A percentile compares a stretch with the other conserved stretches of the same genome.
phyloP scores from a whole-genome alignment of 2,888 invertebrate genomes.

The Bellardia pandia region DNA sequence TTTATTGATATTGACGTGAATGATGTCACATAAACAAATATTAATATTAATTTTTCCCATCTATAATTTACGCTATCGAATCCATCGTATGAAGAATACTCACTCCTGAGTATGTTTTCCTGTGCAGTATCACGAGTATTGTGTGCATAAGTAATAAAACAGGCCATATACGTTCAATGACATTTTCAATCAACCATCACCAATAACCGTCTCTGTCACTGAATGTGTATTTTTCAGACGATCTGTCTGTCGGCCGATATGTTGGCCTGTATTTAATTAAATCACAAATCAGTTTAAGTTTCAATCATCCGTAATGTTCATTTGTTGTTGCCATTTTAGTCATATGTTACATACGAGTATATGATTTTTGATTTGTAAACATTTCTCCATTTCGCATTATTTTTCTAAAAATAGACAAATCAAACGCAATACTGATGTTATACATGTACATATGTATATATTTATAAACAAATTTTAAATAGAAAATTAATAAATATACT shows the following conservation, averaged over 20 bases:
- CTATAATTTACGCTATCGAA: constrained; percentile 9
- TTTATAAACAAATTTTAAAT: too few species aligned
- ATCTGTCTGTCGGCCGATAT: not conserved
- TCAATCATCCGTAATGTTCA: constrained; percentile 21
- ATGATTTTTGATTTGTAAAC: not conserved
- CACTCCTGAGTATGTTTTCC: constrained; percentile 25
- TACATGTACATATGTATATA: not conserved
- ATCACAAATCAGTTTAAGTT: constrained; percentile 12
- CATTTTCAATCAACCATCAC: constrained; percentile 39
- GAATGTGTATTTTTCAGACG: not conserved
- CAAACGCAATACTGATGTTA: not conserved
- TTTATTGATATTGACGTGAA: not conserved
- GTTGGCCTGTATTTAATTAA: not conserved
- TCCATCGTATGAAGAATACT: constrained; percentile 17
- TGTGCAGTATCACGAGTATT: constrained; percentile 25
- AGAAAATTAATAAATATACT: too few species aligned
- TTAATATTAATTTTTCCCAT: not conserved
- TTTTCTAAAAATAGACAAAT: not conserved
- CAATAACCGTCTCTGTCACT: constrained; percentile 22
- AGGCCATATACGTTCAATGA: constrained; percentile 53
- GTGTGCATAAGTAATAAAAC: constrained; percentile 15
- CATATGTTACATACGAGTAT: constrained; percentile 1
- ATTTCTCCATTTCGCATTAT: not conserved
- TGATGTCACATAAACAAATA: constrained; percentile 46
- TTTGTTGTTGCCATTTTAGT: not conserved